These are phyloP conservation scores for Mesorhabditis spiculigera DNA, from an alignment of 2,888 invertebrate genomes.

Conservation along the genomic window DNA sequence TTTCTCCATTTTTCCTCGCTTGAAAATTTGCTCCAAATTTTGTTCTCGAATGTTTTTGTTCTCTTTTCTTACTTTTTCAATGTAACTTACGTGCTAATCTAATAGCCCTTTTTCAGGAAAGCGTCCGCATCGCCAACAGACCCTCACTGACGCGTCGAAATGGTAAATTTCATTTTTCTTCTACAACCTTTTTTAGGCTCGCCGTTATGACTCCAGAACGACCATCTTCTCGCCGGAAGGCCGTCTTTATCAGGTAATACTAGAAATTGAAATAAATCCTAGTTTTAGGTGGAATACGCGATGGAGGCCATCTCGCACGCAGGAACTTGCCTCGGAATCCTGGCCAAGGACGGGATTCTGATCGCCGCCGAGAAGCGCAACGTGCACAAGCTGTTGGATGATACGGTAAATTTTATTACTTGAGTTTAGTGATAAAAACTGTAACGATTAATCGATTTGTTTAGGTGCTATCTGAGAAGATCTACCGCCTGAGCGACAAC, in stretches of 20 bases:
- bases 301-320: slow-evolving; percentile 99
- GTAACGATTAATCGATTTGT: slow-evolving; percentile 6
- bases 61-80: no score
- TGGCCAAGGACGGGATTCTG: slow-evolving; percentile 91
- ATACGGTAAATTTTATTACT: slow-evolving; percentile 59
- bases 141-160: no score
- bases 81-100: no score
- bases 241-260: slow-evolving; percentile 57
- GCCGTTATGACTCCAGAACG: slow-evolving; percentile 97
- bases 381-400: slow-evolving; percentile 94
- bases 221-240: slow-evolving; percentile 99
- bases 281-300: slow-evolving; percentile 86
- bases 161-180: no score
- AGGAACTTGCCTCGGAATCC: slow-evolving; percentile 84
- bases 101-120: no score
- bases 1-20: no score
- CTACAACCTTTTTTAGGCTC: slow-evolving; percentile 68
- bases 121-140: no score
- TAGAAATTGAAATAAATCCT: not conserved
- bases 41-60: no score
- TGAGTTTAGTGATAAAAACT: not conserved
- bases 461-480: slow-evolving; percentile 90
- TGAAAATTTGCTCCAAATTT: no score
- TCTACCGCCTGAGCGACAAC: slow-evolving; percentile 85
- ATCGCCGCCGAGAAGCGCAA: slow-evolving; percentile 93